Evolutionary conservation across 2,888 invertebrate species (phyloP).

Genomic region (Amiota communis): DNA sequence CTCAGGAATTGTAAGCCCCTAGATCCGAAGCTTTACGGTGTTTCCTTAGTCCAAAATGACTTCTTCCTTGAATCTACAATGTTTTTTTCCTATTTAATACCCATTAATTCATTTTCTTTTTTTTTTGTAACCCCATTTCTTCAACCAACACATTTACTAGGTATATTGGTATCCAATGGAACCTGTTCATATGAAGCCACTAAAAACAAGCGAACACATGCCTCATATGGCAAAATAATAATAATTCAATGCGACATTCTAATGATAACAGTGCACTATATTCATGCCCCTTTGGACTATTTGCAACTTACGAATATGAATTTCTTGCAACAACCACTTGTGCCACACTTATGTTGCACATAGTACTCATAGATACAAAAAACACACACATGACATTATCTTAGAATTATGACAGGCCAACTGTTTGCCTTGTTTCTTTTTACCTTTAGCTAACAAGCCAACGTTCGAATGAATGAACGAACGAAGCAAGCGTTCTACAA

Average conservation of each 20-base stretch:
- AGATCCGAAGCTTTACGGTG: too few relatives aligned
- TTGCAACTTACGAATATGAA: neutral
- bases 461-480: too few relatives aligned
- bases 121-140: too few relatives aligned
- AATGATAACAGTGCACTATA: constrained; percentile 27
- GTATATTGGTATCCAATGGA: neutral
- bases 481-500: neutral
- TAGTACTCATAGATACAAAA: neutral
- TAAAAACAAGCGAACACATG: neutral
- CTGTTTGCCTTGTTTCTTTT: constrained; percentile 18
- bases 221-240: constrained; percentile 16
- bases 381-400: constrained; percentile 25
- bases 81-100: too few relatives aligned
- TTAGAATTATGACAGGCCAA: constrained; percentile 36
- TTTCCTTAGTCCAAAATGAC: too few relatives aligned
- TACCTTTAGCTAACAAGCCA: neutral
- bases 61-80: too few relatives aligned
- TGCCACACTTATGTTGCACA: constrained; percentile 29
- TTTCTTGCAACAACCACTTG: constrained; percentile 15
- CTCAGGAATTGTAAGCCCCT: too few relatives aligned
- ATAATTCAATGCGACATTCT: constrained; percentile 31
- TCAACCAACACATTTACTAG: too few relatives aligned
- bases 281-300: constrained; percentile 10
- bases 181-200: constrained; percentile 2
- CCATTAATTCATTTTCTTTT: too few relatives aligned